Evolutionary conservation across 2,888 invertebrate species (phyloP).

Genomic region (Allolobophora icterica): DNA sequence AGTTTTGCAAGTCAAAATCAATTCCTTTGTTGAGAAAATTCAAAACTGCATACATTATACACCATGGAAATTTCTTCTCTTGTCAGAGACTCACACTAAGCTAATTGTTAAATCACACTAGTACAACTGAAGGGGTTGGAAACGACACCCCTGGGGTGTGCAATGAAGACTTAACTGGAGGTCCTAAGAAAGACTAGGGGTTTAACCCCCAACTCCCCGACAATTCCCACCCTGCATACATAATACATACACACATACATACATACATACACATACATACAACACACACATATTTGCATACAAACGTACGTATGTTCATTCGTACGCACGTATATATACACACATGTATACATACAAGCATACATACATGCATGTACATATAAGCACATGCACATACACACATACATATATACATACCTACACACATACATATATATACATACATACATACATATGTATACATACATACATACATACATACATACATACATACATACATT

Average conservation of each 20-base stretch:
- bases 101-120: too few relatives aligned
- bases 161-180: too few relatives aligned
- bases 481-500: constrained; percentile 32
- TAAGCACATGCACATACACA: constrained; percentile 6
- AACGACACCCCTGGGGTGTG: too few relatives aligned
- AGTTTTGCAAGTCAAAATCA: too few relatives aligned
- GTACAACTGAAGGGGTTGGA: too few relatives aligned
- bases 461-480: constrained; percentile 33
- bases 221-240: too few relatives aligned
- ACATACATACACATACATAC: constrained; percentile 25
- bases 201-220: too few relatives aligned
- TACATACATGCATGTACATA: constrained; percentile 21
- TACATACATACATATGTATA: background rate
- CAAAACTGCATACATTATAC: too few relatives aligned
- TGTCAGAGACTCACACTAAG: too few relatives aligned
- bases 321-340: constrained; percentile 22
- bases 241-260: constrained; percentile 29
- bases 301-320: background rate
- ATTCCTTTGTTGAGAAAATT: too few relatives aligned
- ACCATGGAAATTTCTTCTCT: too few relatives aligned
- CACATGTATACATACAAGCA: background rate
- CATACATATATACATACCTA: constrained; percentile 1
- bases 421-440: background rate
- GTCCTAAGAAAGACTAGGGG: too few relatives aligned
- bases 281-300: background rate